These are phyloP conservation scores for Poecilobothrus nobilitatus DNA, from an alignment of 2,888 invertebrate species.

Conservation along the genomic window DNA sequence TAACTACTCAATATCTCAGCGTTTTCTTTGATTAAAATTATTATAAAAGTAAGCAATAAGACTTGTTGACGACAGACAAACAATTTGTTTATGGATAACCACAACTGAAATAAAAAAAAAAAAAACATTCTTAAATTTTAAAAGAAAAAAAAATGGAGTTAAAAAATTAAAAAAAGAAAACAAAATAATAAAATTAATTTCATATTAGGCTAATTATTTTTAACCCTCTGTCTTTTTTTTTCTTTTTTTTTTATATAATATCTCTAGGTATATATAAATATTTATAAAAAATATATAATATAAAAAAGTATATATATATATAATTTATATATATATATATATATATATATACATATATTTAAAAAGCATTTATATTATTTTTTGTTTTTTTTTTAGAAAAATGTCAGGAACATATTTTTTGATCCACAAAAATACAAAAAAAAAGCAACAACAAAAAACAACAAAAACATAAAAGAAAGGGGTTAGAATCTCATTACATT, in stretches of 20 bases:
- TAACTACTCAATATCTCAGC: too few relatives aligned
- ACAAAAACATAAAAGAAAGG: not conserved
- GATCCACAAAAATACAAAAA: not conserved
- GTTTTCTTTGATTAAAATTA: too few relatives aligned
- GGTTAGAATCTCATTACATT: constrained; percentile 4
- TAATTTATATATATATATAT: not conserved
- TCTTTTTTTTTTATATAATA: too few relatives aligned
- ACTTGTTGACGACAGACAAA: too few relatives aligned
- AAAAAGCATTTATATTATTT: not conserved
- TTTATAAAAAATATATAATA: too few relatives aligned
- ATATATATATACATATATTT: not conserved
- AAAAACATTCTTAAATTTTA: too few relatives aligned
- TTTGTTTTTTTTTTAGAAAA: not conserved
- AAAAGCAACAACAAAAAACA: not conserved
- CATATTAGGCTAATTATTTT: constrained; percentile 4
- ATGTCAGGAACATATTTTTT: constrained; percentile 2
- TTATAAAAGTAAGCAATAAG: too few relatives aligned
- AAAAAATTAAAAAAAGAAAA: not conserved
- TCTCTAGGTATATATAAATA: too few relatives aligned
- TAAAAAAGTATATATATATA: not conserved
- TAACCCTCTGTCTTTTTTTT: not conserved
- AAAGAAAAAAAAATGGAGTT: too few relatives aligned
- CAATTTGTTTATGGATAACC: too few relatives aligned
- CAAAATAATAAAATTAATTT: not conserved
- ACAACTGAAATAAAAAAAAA: too few relatives aligned